Percentiles rank a stretch among this genome's conserved stretches.
Evolutionary conservation across 2,113 vertebrate genomes (phyloP).

Genomic region (Limanda limanda): DNA sequence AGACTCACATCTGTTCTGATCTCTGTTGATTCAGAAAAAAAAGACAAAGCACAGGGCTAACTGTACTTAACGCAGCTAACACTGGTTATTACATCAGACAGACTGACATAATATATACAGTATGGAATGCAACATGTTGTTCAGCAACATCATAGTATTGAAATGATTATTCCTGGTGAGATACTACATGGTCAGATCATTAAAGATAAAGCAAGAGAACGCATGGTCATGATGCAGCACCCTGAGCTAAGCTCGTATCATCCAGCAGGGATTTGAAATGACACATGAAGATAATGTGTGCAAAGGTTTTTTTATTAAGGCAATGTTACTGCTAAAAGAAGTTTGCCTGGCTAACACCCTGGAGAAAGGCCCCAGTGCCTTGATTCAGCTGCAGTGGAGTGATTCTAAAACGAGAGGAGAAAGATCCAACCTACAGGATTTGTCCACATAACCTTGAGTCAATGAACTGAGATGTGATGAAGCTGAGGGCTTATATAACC

Average conservation of each 20-base stretch:
- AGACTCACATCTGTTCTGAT: conserved; percentile 66
- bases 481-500: conserved; percentile 58
- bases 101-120: neutral
- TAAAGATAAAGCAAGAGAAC: neutral
- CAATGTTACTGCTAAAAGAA: conserved; percentile 19
- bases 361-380: conserved; percentile 17
- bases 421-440: conserved; percentile 33
- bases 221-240: conserved; percentile 1
- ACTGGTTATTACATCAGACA: conserved; percentile 29
- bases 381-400: conserved; percentile 32
- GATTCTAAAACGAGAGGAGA: conserved; percentile 23
- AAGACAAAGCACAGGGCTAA: neutral
- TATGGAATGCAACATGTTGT: neutral
- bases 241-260: neutral
- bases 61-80: conserved; percentile 11
- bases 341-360: neutral
- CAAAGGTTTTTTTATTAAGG: conserved; percentile 31
- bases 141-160: neutral
- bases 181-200: neutral
- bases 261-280: conserved; percentile 14
- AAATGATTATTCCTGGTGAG: neutral
- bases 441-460: conserved; percentile 48
- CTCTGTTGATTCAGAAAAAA: conserved; percentile 70
- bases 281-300: conserved; percentile 15
- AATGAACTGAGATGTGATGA: conserved; percentile 54